A percentile compares a stretch with the other conserved stretches of the same genome.
Conservation (phyloP, 2,797 vertebrate species). For the Aeoliscus strigatus region DNA sequence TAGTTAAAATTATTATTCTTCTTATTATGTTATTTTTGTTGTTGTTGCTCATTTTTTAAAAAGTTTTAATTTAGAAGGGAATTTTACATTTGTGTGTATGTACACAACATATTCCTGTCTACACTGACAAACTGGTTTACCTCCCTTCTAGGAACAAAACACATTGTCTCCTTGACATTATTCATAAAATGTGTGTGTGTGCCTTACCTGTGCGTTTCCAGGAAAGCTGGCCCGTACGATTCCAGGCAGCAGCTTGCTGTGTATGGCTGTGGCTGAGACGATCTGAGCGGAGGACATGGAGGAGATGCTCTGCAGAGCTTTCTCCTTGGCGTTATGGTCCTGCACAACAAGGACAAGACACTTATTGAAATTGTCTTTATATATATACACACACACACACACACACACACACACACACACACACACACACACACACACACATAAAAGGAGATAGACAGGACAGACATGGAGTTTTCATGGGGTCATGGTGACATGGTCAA, state of each 20-base stretch:
- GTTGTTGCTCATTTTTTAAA: too few species aligned
- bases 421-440: slow-evolving; percentile 7
- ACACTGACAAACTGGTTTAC: too few species aligned
- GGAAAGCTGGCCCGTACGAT: slow-evolving; percentile 95
- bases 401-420: slow-evolving; percentile 16
- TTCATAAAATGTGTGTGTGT: slow-evolving; percentile 50
- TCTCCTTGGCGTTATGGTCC: slow-evolving; percentile 99
- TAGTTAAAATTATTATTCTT: too few species aligned
- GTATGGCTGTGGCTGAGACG: slow-evolving; percentile 98
- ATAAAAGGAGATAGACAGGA: slow-evolving; percentile 16
- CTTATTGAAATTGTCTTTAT: too few species aligned
- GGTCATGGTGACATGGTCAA: too few species aligned
- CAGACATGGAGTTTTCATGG: too few species aligned
- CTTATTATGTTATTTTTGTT: too few species aligned
- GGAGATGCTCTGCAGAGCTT: slow-evolving; percentile 99
- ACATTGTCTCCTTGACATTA: slow-evolving; percentile 51
- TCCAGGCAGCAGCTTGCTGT: slow-evolving; percentile 98
- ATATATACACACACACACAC: slow-evolving; percentile 2
- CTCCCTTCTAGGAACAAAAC: too few species aligned
- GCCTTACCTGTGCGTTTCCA: slow-evolving; percentile 95
- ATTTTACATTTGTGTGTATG: too few species aligned
- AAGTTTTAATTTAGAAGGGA: too few species aligned
- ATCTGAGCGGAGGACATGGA: slow-evolving; percentile 99
- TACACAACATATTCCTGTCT: too few species aligned
- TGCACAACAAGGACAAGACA: slow-evolving; percentile 87